Percentiles rank a stretch among this genome's conserved stretches.
phyloP scores from a whole-genome alignment of 2,888 invertebrate genomes.

The Cheilosia variabilis region DNA sequence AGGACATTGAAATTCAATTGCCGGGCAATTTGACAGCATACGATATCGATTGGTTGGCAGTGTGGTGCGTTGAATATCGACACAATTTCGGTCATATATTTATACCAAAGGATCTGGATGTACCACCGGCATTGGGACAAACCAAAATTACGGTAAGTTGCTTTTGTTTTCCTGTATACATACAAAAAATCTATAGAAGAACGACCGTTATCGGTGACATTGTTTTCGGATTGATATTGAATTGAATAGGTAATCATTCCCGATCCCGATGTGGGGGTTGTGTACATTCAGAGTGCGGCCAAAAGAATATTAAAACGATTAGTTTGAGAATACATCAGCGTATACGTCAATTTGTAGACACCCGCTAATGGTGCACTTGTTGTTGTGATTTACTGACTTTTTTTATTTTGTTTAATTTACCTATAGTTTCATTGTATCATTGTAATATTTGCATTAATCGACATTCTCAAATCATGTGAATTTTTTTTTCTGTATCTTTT shows the following conservation, averaged over 20 bases:
- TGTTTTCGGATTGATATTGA: conserved; percentile 24
- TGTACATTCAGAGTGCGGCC: conserved; percentile 23
- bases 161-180: background rate
- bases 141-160: conserved; percentile 93
- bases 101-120: conserved; percentile 94
- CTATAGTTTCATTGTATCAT: conserved; percentile 64
- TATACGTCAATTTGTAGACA: conserved; percentile 15
- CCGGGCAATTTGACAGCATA: conserved; percentile 93
- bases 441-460: conserved; percentile 71
- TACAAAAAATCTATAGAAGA: no score
- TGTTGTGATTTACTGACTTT: conserved; percentile 8
- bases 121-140: conserved; percentile 95
- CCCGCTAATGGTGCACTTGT: conserved; percentile 24
- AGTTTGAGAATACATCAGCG: background rate
- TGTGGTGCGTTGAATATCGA: conserved; percentile 95
- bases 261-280: background rate
- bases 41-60: conserved; percentile 95
- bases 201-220: conserved; percentile 30
- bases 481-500: conserved; percentile 77
- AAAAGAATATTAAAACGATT: conserved; percentile 31
- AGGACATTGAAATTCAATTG: conserved; percentile 95
- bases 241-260: background rate
- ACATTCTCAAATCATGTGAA: conserved; percentile 72
- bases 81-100: conserved; percentile 96
- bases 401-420: conserved; percentile 6